Evolutionary conservation across 2,888 invertebrate genomes (phyloP).

Genomic region (Archips crataeganus): DNA sequence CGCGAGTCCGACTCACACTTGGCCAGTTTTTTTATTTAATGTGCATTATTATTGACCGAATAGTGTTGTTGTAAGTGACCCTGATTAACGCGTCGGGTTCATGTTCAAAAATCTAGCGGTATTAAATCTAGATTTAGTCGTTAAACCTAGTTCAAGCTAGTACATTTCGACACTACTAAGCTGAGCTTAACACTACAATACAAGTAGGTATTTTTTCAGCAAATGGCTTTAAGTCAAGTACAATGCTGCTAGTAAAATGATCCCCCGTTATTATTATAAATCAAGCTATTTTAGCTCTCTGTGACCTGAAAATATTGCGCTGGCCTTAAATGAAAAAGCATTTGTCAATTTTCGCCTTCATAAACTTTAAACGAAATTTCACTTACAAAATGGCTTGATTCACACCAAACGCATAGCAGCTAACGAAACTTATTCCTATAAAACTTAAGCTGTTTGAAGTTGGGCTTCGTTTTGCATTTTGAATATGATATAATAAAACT

Average conservation of each 20-base stretch:
- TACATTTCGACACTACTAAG: too few relatives aligned
- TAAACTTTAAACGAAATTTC: conserved; percentile 22
- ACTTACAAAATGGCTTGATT: conserved; percentile 24
- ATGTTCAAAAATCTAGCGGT: too few relatives aligned
- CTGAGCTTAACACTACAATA: too few relatives aligned
- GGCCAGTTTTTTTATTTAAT: not conserved
- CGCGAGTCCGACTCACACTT: too few relatives aligned
- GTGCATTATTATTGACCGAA: not conserved
- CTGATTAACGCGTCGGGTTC: too few relatives aligned
- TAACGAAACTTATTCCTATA: conserved; percentile 19
- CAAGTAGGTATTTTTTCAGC: too few relatives aligned
- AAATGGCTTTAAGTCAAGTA: too few relatives aligned
- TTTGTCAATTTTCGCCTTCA: not conserved
- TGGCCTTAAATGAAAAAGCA: not conserved
- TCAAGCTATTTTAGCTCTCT: not conserved
- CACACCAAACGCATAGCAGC: conserved; percentile 24
- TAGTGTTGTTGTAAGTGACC: too few relatives aligned
- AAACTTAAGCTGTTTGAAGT: conserved; percentile 25
- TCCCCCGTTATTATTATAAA: not conserved
- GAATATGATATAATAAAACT: conserved; percentile 16
- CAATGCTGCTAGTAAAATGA: too few relatives aligned
- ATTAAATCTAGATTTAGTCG: too few relatives aligned
- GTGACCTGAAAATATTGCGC: not conserved
- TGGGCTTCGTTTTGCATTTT: conserved; percentile 21
- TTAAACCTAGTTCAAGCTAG: too few relatives aligned